phyloP scores from a whole-genome alignment of 2,113 vertebrate genomes.

The Muntiacus reevesi region DNA sequence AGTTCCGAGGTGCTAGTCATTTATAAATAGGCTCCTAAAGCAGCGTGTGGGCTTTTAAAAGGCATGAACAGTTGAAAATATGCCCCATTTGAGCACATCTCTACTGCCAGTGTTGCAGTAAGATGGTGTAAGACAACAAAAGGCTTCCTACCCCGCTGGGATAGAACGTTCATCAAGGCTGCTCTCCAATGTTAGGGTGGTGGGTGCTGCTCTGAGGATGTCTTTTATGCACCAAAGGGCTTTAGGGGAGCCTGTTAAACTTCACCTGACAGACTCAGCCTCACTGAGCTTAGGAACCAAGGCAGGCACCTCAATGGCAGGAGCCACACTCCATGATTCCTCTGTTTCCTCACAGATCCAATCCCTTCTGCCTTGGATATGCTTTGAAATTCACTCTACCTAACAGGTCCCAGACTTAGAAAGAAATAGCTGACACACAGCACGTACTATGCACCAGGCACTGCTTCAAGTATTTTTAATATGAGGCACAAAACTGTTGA shows the following conservation, averaged over 20 bases:
- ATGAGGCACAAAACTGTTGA: background rate
- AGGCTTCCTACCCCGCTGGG: background rate
- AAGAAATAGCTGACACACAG: background rate
- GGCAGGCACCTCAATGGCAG: background rate
- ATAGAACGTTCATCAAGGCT: background rate
- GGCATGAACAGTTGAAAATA: slow-evolving; percentile 5
- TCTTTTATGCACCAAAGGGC: background rate
- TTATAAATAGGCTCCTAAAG: slow-evolving; percentile 60
- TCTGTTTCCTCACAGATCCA: background rate
- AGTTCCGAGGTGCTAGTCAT: background rate
- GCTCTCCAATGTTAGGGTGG: background rate
- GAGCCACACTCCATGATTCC: background rate
- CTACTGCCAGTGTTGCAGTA: background rate
- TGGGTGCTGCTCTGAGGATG: background rate
- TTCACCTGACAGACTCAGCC: background rate
- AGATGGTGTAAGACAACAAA: background rate
- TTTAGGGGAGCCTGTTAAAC: background rate
- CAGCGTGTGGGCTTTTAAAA: slow-evolving; percentile 41
- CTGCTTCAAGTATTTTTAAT: background rate
- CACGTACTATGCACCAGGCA: background rate
- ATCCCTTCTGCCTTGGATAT: background rate
- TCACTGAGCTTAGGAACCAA: background rate
- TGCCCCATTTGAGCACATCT: slow-evolving; percentile 18
- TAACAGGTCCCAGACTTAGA: background rate
- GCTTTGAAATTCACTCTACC: background rate